Evolutionary conservation across 1,140 invertebrate species (phyloP).

Genomic region (Megathymus violae): DNA sequence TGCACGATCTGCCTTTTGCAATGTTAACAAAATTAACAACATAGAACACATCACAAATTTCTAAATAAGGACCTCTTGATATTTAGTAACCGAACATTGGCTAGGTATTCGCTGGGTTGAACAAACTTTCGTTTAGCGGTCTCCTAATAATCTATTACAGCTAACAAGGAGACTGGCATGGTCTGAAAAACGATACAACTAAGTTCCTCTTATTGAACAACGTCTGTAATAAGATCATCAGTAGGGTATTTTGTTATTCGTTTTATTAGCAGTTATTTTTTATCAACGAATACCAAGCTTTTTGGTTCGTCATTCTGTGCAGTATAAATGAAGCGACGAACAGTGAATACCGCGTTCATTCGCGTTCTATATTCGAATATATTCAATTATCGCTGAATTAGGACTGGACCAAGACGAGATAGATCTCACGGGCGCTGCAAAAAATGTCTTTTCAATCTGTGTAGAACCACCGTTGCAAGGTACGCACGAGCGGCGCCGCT

Average conservation of each 20-base stretch:
- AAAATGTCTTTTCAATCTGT: slow-evolving; percentile 77
- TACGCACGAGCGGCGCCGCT: slow-evolving; percentile 64
- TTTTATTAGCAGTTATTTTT: slow-evolving; percentile 25
- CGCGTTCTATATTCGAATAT: slow-evolving; percentile 55
- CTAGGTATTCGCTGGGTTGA: slow-evolving; percentile 21
- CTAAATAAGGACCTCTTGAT: slow-evolving; percentile 2
- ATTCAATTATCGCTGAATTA: slow-evolving; percentile 74
- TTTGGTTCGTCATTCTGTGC: slow-evolving; percentile 24
- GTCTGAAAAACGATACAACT: slow-evolving; percentile 19
- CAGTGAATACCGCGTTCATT: slow-evolving; percentile 33
- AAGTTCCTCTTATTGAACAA: slow-evolving; percentile 26
- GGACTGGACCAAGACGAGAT: slow-evolving; percentile 58
- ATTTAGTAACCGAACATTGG: slow-evolving; percentile 16
- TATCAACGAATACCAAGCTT: slow-evolving; percentile 6
- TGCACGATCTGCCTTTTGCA: background rate
- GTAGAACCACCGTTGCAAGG: slow-evolving; percentile 70
- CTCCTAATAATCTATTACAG: slow-evolving; percentile 26
- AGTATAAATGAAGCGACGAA: slow-evolving; percentile 39
- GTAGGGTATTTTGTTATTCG: slow-evolving; percentile 25
- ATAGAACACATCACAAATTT: background rate
- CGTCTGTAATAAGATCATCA: slow-evolving; percentile 22
- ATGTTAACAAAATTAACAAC: too few relatives aligned
- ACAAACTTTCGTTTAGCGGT: slow-evolving; percentile 30
- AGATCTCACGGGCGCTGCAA: slow-evolving; percentile 56
- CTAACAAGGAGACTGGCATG: slow-evolving; percentile 23